phyloP scores from a whole-genome alignment of 2,888 invertebrate genomes.

The Cryptus armator region DNA sequence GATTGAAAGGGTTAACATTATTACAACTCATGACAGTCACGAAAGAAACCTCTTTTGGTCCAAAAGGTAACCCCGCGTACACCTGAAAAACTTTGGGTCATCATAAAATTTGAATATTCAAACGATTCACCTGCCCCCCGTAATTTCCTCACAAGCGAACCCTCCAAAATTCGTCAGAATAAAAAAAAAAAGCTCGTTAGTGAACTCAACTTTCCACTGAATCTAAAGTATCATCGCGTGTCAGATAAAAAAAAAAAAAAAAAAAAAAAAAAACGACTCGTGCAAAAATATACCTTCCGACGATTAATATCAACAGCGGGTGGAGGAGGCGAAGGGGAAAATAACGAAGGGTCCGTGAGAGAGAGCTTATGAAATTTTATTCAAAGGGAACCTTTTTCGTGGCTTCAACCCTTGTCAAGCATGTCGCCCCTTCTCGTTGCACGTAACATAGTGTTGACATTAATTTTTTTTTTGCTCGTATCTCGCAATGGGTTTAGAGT shows the following conservation, averaged over 20 bases:
- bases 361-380: conserved; percentile 33
- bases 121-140: background rate
- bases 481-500: background rate
- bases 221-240: background rate
- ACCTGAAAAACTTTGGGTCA: background rate
- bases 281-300: conserved; percentile 14
- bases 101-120: conserved; percentile 4
- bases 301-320: conserved; percentile 17
- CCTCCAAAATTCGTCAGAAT: background rate
- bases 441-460: conserved; percentile 46
- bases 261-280: background rate
- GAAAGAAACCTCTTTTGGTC: background rate
- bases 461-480: conserved; percentile 36
- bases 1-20: too few relatives aligned
- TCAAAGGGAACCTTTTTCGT: conserved; percentile 23
- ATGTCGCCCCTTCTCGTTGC: conserved; percentile 23
- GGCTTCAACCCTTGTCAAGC: conserved; percentile 25
- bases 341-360: conserved; percentile 23
- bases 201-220: background rate
- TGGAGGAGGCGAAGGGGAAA: background rate
- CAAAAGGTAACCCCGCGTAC: background rate
- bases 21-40: too few relatives aligned
- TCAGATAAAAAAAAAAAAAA: background rate
- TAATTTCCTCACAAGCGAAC: background rate
- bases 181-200: conserved; percentile 1